Conservation (phyloP, 2,888 invertebrate species). For the Limnephilus rhombicus region DNA sequence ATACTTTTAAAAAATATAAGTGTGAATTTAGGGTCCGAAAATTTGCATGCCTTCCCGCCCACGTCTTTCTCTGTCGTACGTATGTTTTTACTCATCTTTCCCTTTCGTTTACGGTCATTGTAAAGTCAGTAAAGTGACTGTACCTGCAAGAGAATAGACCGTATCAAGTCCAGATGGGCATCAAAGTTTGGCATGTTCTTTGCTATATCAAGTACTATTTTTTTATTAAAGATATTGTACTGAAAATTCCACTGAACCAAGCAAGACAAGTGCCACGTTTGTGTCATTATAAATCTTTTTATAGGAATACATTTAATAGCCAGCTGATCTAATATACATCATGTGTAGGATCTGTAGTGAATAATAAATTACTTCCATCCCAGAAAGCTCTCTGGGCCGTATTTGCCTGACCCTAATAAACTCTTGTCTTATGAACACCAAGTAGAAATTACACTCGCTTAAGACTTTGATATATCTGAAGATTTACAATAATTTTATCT, state of each 20-base stretch:
- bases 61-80: no score
- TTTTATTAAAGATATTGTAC: neutral
- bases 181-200: no score
- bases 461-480: neutral
- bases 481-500: neutral
- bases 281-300: slow-evolving; percentile 3
- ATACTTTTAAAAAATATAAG: no score
- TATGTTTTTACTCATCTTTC: no score
- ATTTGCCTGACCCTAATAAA: neutral
- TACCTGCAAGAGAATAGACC: no score
- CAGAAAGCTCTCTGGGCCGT: neutral
- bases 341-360: neutral
- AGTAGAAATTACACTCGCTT: neutral
- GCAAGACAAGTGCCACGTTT: neutral
- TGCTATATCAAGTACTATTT: neutral
- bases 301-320: neutral
- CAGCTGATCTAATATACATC: neutral
- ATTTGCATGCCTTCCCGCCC: no score
- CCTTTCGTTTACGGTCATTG: no score
- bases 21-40: no score
- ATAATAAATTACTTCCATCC: neutral
- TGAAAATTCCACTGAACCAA: neutral
- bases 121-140: no score
- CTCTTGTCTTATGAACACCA: neutral
- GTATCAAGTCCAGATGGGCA: no score